These are phyloP conservation scores for Sminthopsis crassicaudata DNA, from an alignment of 2,113 vertebrate species.

Conservation along the genomic window DNA sequence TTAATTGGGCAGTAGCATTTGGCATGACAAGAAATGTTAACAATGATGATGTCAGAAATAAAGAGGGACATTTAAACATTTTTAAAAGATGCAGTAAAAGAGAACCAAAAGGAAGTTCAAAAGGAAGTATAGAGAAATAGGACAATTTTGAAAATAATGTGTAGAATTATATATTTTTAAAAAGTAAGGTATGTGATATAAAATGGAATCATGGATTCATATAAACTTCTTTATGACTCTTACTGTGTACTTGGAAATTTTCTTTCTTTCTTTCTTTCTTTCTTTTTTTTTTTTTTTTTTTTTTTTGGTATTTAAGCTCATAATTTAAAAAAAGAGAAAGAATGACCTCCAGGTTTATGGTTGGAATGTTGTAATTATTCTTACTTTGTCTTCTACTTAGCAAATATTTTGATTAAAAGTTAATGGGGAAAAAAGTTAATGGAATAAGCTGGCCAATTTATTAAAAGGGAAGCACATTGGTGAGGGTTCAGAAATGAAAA, in stretches of 20 bases:
- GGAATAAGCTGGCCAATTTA: background rate
- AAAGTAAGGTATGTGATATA: background rate
- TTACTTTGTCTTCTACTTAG: background rate
- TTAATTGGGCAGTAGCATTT: background rate
- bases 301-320: background rate
- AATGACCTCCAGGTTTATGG: background rate
- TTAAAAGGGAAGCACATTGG: background rate
- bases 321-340: background rate
- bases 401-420: background rate
- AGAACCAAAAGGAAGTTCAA: background rate
- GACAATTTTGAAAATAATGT: background rate
- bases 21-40: background rate
- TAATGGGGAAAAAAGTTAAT: background rate
- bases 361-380: background rate
- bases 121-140: background rate
- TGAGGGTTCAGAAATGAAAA: background rate
- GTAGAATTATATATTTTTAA: background rate
- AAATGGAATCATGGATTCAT: background rate
- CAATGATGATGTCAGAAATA: background rate
- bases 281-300: too few relatives aligned
- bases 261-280: too few relatives aligned
- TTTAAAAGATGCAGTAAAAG: background rate
- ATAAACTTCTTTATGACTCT: background rate
- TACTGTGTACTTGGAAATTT: background rate
- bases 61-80: background rate